Evolutionary conservation across 2,797 vertebrate genomes (phyloP).

Genomic region (Arrhamphus sclerolepis): DNA sequence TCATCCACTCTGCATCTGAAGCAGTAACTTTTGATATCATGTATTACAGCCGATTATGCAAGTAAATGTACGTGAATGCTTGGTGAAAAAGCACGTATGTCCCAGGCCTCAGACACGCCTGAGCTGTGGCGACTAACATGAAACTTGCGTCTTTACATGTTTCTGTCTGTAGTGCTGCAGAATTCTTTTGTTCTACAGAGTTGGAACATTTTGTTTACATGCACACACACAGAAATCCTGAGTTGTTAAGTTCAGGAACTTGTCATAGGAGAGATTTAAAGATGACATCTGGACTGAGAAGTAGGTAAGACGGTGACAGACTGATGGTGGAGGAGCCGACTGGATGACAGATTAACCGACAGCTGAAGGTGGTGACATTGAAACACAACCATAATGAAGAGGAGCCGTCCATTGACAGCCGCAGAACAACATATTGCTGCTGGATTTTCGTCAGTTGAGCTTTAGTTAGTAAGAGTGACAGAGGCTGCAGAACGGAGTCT

Average conservation of each 20-base stretch:
- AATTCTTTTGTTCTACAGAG: too few relatives aligned
- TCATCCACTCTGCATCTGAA: too few relatives aligned
- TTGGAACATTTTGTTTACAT: too few relatives aligned
- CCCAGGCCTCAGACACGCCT: too few relatives aligned
- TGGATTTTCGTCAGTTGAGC: slow-evolving; percentile 28
- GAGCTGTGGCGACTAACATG: too few relatives aligned
- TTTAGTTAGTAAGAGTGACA: slow-evolving; percentile 16
- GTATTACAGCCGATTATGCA: too few relatives aligned
- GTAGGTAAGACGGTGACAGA: slow-evolving; percentile 31
- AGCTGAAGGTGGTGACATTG: slow-evolving; percentile 42
- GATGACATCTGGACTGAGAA: slow-evolving; percentile 27
- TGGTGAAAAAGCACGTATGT: too few relatives aligned
- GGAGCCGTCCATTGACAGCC: slow-evolving; percentile 41
- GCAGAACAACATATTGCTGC: slow-evolving; percentile 28
- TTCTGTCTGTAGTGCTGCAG: too few relatives aligned
- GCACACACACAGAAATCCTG: neutral
- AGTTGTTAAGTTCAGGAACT: slow-evolving; percentile 28
- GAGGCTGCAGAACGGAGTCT: slow-evolving; percentile 30
- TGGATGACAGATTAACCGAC: slow-evolving; percentile 53
- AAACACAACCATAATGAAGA: slow-evolving; percentile 46
- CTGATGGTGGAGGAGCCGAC: slow-evolving; percentile 30
- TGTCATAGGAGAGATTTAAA: slow-evolving; percentile 5
- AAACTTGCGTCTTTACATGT: too few relatives aligned
- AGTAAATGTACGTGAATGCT: too few relatives aligned
- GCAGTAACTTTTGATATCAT: too few relatives aligned